A percentile compares a stretch with the other conserved stretches of the same genome.
phyloP scores from a whole-genome alignment of 1,140 invertebrate species.

The Pachypeltis micranthus region DNA sequence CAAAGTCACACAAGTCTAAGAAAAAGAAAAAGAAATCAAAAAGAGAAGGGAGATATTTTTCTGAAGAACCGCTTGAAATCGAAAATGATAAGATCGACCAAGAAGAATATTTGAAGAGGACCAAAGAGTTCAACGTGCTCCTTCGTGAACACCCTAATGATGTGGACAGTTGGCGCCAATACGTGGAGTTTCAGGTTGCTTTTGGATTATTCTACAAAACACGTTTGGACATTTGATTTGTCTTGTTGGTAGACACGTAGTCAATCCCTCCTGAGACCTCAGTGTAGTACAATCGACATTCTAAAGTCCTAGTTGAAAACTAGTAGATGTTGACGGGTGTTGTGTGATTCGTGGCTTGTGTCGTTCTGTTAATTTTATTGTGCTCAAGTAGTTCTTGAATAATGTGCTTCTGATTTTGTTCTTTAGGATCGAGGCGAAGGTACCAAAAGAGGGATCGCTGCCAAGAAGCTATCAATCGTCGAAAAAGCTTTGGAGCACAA shows the following conservation, averaged over 20 bases:
- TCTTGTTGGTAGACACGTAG: neutral
- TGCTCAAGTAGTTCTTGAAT: constrained; percentile 13
- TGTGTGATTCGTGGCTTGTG: neutral
- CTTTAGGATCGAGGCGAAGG: constrained; percentile 32
- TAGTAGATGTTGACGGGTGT: neutral
- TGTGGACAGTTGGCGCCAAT: constrained; percentile 43
- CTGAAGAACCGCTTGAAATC: neutral
- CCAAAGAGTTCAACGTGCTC: constrained; percentile 40
- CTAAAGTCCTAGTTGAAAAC: neutral
- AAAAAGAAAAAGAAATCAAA: constrained; percentile 1
- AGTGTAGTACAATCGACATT: neutral
- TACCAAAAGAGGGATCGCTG: constrained; percentile 34
- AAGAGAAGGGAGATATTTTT: constrained; percentile 1
- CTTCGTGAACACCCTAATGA: constrained; percentile 39
- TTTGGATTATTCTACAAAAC: neutral
- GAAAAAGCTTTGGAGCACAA: constrained; percentile 43
- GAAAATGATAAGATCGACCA: neutral
- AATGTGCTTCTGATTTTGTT: constrained; percentile 14
- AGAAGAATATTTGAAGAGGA: constrained; percentile 37
- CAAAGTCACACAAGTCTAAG: neutral
- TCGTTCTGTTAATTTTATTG: constrained; percentile 5
- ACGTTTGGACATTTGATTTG: neutral
- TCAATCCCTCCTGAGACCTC: neutral
- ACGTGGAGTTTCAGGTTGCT: constrained; percentile 43
- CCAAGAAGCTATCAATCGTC: constrained; percentile 43